phyloP scores from a whole-genome alignment of 92 coral and sea anemone species.

The Bergia puertoricense region DNA sequence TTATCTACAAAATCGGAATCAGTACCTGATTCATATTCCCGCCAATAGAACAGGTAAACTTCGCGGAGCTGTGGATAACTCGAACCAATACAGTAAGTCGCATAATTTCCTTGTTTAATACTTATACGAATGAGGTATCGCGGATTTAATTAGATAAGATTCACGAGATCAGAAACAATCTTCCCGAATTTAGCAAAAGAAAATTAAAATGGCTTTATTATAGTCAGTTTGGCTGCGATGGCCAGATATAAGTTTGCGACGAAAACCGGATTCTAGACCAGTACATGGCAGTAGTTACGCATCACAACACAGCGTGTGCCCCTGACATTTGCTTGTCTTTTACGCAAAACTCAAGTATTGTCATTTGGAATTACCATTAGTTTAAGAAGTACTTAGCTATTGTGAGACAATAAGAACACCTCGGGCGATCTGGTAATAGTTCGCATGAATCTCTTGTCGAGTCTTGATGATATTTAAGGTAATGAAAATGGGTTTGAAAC shows the following conservation, averaged over 20 bases:
- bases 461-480: neutral
- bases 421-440: neutral
- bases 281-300: neutral
- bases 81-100: slow-evolving; percentile 32
- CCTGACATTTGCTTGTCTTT: neutral
- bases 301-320: neutral
- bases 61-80: slow-evolving; percentile 16
- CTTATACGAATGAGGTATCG: too few relatives aligned
- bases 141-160: neutral
- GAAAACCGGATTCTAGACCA: neutral
- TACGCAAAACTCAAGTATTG: neutral
- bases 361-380: neutral
- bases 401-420: slow-evolving; percentile 4
- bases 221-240: neutral
- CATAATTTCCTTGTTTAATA: neutral
- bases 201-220: neutral
- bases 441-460: neutral
- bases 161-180: neutral
- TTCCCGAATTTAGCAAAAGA: slow-evolving; percentile 1
- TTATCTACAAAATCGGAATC: slow-evolving; percentile 53
- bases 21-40: slow-evolving; percentile 63
- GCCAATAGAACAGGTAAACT: slow-evolving; percentile 30
- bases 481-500: neutral
- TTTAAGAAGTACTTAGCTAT: slow-evolving; percentile 2
- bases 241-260: neutral